phyloP scores from a whole-genome alignment of 2,797 vertebrate genomes.

The Clarias fuscus region DNA sequence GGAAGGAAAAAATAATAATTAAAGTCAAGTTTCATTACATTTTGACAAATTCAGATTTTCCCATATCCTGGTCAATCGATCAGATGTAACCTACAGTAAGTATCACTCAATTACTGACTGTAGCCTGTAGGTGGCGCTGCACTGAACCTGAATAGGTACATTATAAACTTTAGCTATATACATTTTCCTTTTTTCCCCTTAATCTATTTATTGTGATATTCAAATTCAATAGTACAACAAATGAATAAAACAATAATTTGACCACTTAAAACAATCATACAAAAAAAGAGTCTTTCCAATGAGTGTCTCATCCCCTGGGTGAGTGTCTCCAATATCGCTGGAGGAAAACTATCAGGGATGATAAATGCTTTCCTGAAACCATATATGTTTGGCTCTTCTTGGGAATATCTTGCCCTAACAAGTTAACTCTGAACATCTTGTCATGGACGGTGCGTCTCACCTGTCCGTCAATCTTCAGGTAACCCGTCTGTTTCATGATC shows the following conservation, averaged over 20 bases:
- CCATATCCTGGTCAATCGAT: neutral
- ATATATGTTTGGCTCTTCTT: neutral
- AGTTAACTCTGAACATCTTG: neutral
- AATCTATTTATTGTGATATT: too few relatives aligned
- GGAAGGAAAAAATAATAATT: too few relatives aligned
- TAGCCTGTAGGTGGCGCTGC: neutral
- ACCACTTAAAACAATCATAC: too few relatives aligned
- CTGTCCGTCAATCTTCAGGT: constrained; percentile 91
- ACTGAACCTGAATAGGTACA: neutral
- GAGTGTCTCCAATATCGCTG: neutral
- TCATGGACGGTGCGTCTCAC: constrained; percentile 63
- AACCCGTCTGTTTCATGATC: constrained; percentile 95
- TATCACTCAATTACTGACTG: neutral
- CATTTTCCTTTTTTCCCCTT: too few relatives aligned
- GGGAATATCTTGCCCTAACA: neutral
- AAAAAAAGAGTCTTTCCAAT: too few relatives aligned
- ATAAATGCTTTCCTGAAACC: neutral
- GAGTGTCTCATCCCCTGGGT: too few relatives aligned
- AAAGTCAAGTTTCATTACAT: neutral
- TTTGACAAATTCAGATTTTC: neutral
- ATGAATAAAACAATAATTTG: too few relatives aligned
- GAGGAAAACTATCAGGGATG: neutral
- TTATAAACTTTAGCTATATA: neutral
- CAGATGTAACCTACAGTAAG: too few relatives aligned
- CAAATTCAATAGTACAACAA: too few relatives aligned